These are phyloP conservation scores for Rhingia rostrata DNA, from an alignment of 2,888 invertebrate species.

Conservation along the genomic window DNA sequence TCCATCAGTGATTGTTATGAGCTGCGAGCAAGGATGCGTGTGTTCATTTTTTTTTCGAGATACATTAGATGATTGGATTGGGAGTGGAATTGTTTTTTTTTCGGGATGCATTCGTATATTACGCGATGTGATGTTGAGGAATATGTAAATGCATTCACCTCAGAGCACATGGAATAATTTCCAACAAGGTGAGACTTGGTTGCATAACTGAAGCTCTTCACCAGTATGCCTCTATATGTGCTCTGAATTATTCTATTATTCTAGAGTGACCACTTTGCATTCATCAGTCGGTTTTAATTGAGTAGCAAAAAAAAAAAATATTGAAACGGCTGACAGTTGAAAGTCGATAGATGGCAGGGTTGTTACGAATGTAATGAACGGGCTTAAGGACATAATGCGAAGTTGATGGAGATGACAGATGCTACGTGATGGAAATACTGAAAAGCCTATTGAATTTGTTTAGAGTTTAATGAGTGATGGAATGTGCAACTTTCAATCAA, in stretches of 20 bases:
- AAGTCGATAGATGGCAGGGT: conserved; percentile 64
- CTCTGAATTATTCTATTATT: neutral
- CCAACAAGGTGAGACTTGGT: conserved; percentile 12
- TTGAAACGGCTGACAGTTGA: conserved; percentile 52
- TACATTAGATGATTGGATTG: neutral
- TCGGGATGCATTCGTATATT: neutral
- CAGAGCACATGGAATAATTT: conserved; percentile 13
- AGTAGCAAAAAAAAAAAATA: conserved; percentile 19
- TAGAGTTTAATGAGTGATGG: neutral
- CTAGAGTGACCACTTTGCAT: conserved; percentile 16
- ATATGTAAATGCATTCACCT: conserved; percentile 1
- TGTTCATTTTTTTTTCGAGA: neutral
- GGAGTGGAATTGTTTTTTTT: neutral
- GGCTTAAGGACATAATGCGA: conserved; percentile 52
- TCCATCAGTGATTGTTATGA: neutral
- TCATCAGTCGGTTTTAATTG: conserved; percentile 50
- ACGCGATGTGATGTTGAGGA: neutral
- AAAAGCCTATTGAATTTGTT: conserved; percentile 17
- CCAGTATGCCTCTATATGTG: neutral
- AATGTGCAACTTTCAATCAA: too few species aligned
- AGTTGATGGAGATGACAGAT: conserved; percentile 49
- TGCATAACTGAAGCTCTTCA: conserved; percentile 14
- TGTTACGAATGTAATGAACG: conserved; percentile 37
- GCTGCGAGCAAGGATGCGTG: neutral
- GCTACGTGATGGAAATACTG: conserved; percentile 39